Evolutionary conservation across 2,888 invertebrate genomes (phyloP).

Genomic region (Linyphia triangularis): DNA sequence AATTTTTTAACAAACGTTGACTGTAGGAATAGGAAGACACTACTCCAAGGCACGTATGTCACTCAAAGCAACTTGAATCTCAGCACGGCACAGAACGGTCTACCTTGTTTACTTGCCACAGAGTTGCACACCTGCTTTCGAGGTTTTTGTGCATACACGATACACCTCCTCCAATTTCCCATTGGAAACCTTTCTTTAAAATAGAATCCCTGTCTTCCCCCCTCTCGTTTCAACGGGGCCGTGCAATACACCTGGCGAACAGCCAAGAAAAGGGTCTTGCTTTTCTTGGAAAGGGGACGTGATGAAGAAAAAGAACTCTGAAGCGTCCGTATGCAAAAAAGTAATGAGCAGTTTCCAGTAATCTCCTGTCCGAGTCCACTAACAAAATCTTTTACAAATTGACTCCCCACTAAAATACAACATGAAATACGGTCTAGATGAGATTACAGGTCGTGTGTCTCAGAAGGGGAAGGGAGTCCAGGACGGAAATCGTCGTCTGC

Average conservation of each 20-base stretch:
- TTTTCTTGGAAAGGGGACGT: neutral
- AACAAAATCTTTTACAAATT: neutral
- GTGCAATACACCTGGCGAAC: neutral
- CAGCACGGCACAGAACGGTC: neutral
- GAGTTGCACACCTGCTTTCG: neutral
- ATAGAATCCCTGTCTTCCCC: neutral
- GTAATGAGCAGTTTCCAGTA: too few species aligned
- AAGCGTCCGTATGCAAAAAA: neutral
- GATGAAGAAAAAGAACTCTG: neutral
- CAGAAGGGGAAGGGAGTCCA: neutral
- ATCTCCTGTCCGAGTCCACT: neutral
- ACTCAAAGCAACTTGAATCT: neutral
- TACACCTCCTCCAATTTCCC: neutral
- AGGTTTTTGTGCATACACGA: neutral
- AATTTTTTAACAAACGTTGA: too few species aligned
- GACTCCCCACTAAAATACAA: neutral
- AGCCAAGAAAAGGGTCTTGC: neutral
- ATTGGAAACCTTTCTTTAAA: neutral
- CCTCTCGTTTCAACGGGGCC: neutral
- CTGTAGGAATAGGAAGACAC: too few species aligned
- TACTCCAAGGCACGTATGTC: too few species aligned
- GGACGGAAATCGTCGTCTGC: constrained; percentile 28
- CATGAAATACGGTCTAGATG: neutral
- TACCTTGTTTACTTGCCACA: neutral
- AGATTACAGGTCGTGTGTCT: neutral